Base-by-base conservation (phyloP, 2,113 vertebrate species). In the Dendropsophus ebraccatus region DNA sequence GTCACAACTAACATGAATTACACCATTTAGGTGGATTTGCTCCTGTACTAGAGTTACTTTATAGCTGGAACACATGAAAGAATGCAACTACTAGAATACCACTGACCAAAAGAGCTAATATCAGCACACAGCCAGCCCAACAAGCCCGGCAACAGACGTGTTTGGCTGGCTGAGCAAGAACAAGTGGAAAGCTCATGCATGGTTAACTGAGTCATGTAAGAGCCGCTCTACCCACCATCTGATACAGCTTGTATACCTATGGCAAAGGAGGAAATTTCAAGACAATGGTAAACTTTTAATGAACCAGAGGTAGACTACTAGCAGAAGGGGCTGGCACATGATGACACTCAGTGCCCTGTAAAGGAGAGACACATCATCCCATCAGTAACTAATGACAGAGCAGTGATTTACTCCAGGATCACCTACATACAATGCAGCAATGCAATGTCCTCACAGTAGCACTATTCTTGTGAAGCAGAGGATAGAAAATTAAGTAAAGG, bases 121-220 rank as follows among this genome's bases (percentile, higher is more conserved):
- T 83, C 45, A 72, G 81, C 81, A 54, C 45, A 25, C 45, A 52
- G 47, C 11, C 21, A 28, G 14, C 19, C 32, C 6, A 28, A 72
- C 49, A 72, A 47, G 19, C 47, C 47, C 17, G 21, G 62, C 13
- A 32, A 50, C 60, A 70, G 62, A 32, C 62, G 14, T 30, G 23
- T 74, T 74, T 60, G 70, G 82, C 23, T 75, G 82, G 50, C 35
- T 75, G 82, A 84, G 41, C 82, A 84, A 84, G 70, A 84, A 25
- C 82, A 84, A 84, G 82, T 47, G 35, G 49, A 56, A 58, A 74
- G 54, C 73, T 62, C 58, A 58, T 17, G 72, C 82, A 75, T 60
- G 37, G 70, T 3, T 62, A 73, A 32, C 49, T 13, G 49, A n/a
- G 11, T 67, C 80, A 69, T 69, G 17, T 58, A n/a, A 69, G 67